Conservation (phyloP, 2,113 vertebrate genomes). For the Eubucco bourcierii region DNA sequence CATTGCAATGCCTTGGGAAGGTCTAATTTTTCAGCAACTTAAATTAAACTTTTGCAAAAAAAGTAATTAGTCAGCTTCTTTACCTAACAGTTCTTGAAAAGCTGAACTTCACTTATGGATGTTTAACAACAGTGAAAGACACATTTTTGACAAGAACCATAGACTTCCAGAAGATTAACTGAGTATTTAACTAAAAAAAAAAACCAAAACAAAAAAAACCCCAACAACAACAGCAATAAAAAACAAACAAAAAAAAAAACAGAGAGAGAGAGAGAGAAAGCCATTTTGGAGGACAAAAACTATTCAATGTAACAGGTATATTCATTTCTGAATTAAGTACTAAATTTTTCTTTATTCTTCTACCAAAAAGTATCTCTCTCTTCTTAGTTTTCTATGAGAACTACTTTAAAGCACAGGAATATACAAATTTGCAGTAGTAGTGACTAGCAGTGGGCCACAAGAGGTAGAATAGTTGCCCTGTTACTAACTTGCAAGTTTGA, state of each 20-base stretch:
- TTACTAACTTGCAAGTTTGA: neutral
- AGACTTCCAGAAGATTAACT: neutral
- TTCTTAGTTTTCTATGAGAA: neutral
- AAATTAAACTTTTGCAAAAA: neutral
- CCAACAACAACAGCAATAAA: too few relatives aligned
- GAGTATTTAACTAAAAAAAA: neutral
- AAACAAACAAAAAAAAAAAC: too few relatives aligned
- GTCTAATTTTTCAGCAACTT: neutral
- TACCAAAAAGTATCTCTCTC: neutral
- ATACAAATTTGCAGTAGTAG: neutral
- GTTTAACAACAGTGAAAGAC: neutral
- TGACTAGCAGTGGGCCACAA: neutral
- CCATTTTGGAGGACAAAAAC: neutral
- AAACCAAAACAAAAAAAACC: too few relatives aligned
- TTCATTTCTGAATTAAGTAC: neutral
- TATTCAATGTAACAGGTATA: neutral
- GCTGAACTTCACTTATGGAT: neutral
- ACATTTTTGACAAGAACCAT: neutral
- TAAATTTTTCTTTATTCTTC: neutral
- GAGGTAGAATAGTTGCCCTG: neutral
- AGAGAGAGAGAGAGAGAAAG: neutral
- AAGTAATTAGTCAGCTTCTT: neutral
- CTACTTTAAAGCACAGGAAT: neutral
- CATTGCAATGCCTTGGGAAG: neutral
- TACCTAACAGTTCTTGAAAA: neutral